Conservation (phyloP, 2,113 vertebrate genomes). For the Lethenteron reissneri region DNA sequence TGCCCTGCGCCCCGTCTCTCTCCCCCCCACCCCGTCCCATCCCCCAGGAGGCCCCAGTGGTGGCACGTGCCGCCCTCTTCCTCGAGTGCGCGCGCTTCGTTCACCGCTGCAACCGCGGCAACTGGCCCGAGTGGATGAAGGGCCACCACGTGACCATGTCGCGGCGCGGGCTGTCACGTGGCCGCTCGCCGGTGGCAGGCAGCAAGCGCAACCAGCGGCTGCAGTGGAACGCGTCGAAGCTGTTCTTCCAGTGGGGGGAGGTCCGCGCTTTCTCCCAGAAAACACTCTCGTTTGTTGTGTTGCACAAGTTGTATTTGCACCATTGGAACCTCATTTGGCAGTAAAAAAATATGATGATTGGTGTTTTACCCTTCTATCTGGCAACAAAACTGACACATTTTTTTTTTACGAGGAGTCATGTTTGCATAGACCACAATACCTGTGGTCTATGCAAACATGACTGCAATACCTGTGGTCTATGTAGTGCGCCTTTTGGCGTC, state of each 20-base stretch:
- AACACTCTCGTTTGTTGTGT: neutral
- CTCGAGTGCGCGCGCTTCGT: constrained; percentile 86
- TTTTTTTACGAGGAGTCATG: too few species aligned
- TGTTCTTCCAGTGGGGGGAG: constrained; percentile 97
- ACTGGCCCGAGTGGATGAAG: constrained; percentile 99
- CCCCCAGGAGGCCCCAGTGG: constrained; percentile 71
- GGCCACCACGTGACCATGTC: constrained; percentile 92
- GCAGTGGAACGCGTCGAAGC: constrained; percentile 90
- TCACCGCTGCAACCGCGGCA: constrained; percentile 87
- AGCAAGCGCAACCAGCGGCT: constrained; percentile 95
- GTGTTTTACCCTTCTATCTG: too few species aligned
- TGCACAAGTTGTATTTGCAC: neutral
- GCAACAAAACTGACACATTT: too few species aligned
- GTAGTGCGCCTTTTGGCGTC: too few species aligned
- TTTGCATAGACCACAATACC: too few species aligned
- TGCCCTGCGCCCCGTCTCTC: too few species aligned
- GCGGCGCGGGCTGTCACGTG: constrained; percentile 73
- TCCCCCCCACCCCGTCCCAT: too few species aligned
- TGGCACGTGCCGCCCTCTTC: constrained; percentile 72
- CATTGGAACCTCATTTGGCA: too few species aligned
- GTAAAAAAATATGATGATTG: too few species aligned
- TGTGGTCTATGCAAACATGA: too few species aligned
- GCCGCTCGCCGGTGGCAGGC: constrained; percentile 66
- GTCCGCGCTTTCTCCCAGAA: constrained; percentile 27
- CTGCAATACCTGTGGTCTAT: too few species aligned